phyloP scores from a whole-genome alignment of 2,797 vertebrate genomes.

The Mus minutoides region DNA sequence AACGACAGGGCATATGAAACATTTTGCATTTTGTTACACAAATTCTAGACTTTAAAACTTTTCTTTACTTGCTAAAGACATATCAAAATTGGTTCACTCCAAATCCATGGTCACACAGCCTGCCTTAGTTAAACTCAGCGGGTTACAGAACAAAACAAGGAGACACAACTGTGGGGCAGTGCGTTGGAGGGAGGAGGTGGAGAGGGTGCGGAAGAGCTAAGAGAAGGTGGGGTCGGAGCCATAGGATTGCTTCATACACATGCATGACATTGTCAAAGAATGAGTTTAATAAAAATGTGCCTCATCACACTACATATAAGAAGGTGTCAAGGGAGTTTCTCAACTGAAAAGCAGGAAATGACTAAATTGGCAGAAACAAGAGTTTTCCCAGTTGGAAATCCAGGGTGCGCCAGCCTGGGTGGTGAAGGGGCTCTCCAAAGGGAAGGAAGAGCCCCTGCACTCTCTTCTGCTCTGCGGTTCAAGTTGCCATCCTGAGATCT shows the following conservation, averaged over 20 bases:
- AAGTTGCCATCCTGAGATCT: background rate
- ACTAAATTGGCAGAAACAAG: background rate
- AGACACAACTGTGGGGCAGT: background rate
- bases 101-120: background rate
- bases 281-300: background rate
- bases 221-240: no score
- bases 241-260: background rate
- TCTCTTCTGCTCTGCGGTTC: background rate
- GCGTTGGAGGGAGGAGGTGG: no score
- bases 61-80: conserved; percentile 5
- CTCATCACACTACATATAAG: background rate
- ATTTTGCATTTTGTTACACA: background rate
- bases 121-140: background rate
- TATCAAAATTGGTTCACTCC: background rate
- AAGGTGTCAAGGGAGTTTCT: background rate
- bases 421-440: background rate
- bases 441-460: background rate
- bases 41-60: conserved; percentile 20
- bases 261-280: background rate
- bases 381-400: background rate
- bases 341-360: background rate
- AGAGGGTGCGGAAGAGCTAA: no score
- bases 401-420: background rate
- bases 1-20: background rate
- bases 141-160: background rate